Conservation (phyloP, 2,888 invertebrate species). For the Eutolmus rufibarbis region DNA sequence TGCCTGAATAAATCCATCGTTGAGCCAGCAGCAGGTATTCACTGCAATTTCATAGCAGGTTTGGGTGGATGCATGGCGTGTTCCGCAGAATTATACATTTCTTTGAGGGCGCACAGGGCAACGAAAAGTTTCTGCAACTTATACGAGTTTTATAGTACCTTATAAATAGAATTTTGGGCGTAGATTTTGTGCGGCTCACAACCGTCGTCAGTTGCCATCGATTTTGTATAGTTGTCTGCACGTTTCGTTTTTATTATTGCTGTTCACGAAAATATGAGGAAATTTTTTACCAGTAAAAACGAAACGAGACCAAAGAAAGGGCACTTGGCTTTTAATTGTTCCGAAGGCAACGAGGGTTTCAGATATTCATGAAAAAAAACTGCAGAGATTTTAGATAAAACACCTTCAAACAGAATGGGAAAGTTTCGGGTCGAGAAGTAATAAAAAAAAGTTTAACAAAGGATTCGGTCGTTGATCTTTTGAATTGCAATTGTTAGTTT, state of each 20-base stretch:
- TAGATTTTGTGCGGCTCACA: neutral
- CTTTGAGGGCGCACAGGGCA: neutral
- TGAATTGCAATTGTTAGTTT: neutral
- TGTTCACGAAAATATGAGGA: neutral
- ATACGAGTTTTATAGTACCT: neutral
- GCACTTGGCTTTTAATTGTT: neutral
- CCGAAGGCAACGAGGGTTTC: neutral
- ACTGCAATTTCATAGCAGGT: neutral
- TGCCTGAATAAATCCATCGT: neutral
- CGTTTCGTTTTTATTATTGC: neutral
- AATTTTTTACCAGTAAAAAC: neutral
- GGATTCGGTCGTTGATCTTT: neutral
- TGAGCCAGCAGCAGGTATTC: neutral
- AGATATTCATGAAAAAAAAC: neutral
- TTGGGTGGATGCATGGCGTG: neutral
- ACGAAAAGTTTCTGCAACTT: neutral
- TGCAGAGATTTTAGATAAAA: neutral
- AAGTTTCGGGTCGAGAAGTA: neutral
- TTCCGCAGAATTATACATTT: neutral
- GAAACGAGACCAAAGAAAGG: neutral
- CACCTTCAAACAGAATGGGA: neutral
- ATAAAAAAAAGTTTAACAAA: neutral
- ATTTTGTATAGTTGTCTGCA: neutral
- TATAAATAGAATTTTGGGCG: neutral
- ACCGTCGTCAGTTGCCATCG: neutral